Evolutionary conservation across 2,113 vertebrate genomes (phyloP), one percentile per base, ranked within the genome.

Genomic region (Hippolais icterina): DNA sequence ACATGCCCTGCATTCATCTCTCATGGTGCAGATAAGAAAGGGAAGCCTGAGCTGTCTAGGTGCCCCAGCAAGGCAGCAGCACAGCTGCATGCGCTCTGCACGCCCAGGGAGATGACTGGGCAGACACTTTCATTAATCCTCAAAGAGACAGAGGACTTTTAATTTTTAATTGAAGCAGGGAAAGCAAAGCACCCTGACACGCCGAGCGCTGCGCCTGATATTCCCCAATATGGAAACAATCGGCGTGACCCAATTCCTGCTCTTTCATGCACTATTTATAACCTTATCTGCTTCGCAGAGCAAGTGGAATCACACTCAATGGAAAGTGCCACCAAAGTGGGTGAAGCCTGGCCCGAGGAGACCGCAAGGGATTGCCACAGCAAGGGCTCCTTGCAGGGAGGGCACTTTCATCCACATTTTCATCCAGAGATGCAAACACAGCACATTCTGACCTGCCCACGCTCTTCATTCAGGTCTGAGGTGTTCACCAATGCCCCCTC

Each of bases 401-500:
- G 83, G 94, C 59, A 13, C 56, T 68, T 68, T 2, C 9, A 13
- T 2, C 52, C 39, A 12, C 27, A 1, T 14, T 42, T 70, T 15
- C n/a, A 46, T 7, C 52, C 65, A 10, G 33, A 35, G 60, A 78
- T 10, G 42, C n/a, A 82, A 75, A 71, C 39, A 13, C 65, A 39
- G 49, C 19, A 5, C 1, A 3, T 79, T 74, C 97, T 94, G 53
- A 99, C 99, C 99, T 99, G 99, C 31, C 99, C 99, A 1, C 99
- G 99, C 96, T 99, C 99, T 92, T 99, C 99, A 0, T 99, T 99
- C 90, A 99, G 99, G 97, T 99, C 99, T 1, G 99, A 99, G 28
- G 99, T 99, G 95, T 99, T 99, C 95, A 99, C 99, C 96, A 99
- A 94, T 0, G 99, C 99, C 44, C 99, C 99, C 96, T 99, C 99